A percentile compares a stretch with the other conserved stretches of the same genome.
phyloP scores from a whole-genome alignment of 2,888 invertebrate genomes.

The Chrysina gloriosa region DNA sequence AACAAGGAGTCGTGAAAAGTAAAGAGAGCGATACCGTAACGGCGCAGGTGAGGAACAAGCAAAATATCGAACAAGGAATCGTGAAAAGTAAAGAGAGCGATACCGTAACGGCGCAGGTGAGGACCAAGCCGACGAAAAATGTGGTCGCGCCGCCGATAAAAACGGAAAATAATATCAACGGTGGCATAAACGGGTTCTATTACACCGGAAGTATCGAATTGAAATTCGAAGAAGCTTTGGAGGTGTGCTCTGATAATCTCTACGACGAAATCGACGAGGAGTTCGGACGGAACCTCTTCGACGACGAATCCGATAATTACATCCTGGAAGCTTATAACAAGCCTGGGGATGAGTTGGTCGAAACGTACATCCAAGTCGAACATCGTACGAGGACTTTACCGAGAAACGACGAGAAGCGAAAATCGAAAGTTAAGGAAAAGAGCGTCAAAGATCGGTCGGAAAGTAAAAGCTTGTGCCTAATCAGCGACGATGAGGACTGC shows the following conservation, averaged over 20 bases:
- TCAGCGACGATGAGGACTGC: conserved; percentile 31
- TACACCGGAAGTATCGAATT: conserved; percentile 34
- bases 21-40: background rate
- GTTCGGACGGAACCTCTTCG: conserved; percentile 48
- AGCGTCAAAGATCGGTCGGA: too few species aligned
- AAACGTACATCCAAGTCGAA: conserved; percentile 52
- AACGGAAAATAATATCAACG: background rate
- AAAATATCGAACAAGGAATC: too few species aligned
- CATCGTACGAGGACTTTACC: conserved; percentile 8
- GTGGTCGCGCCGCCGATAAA: background rate
- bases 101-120: background rate
- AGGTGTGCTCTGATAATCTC: conserved; percentile 34
- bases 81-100: background rate
- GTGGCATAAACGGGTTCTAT: conserved; percentile 6
- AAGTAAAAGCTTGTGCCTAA: background rate
- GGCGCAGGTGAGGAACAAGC: background rate
- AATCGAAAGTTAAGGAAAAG: too few species aligned
- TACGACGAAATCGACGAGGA: conserved; percentile 46
- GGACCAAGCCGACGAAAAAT: background rate
- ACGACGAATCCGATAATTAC: conserved; percentile 46
- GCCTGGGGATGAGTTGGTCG: conserved; percentile 55
- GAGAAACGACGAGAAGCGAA: background rate
- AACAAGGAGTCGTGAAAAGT: too few species aligned
- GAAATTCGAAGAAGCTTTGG: conserved; percentile 37
- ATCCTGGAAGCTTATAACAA: conserved; percentile 58